Evolutionary conservation across 2,797 vertebrate genomes (phyloP).

Genomic region (Enteromius radiatus): DNA sequence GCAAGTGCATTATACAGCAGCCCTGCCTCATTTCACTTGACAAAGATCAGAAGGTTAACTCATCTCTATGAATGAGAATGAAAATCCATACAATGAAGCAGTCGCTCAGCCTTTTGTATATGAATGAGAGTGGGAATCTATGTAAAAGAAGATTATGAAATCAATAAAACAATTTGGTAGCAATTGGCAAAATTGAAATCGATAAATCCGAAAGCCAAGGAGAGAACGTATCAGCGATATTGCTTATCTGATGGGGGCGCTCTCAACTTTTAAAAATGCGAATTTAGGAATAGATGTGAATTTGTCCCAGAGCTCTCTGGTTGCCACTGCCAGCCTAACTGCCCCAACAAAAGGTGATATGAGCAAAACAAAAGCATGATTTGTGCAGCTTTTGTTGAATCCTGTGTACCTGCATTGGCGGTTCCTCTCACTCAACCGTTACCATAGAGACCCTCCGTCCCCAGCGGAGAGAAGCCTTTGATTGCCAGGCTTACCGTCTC

Average conservation of each 20-base stretch:
- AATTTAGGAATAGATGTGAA: not conserved
- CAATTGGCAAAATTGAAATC: conserved; percentile 6
- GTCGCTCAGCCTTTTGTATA: conserved; percentile 13
- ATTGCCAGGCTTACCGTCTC: conserved; percentile 74
- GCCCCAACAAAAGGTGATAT: conserved; percentile 51
- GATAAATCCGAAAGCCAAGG: not conserved
- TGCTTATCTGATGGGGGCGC: not conserved
- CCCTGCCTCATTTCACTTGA: conserved; percentile 55
- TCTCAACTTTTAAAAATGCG: not conserved
- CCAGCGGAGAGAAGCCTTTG: conserved; percentile 76
- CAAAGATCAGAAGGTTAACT: conserved; percentile 59
- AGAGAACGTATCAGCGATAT: not conserved
- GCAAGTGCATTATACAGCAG: conserved; percentile 52
- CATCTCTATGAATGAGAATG: conserved; percentile 53
- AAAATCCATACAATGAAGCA: conserved; percentile 23
- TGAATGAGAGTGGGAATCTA: conserved; percentile 11
- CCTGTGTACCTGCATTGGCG: conserved; percentile 78
- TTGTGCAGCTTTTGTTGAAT: conserved; percentile 69
- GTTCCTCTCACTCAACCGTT: conserved; percentile 73
- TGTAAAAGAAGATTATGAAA: conserved; percentile 9
- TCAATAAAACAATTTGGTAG: conserved; percentile 30
- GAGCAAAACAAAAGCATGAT: conserved; percentile 61
- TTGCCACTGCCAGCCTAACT: conserved; percentile 37
- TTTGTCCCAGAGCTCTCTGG: not conserved
- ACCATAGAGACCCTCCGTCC: conserved; percentile 83